Base-by-base conservation (phyloP, 2,888 invertebrate genomes). In the Punctoribates punctum region DNA sequence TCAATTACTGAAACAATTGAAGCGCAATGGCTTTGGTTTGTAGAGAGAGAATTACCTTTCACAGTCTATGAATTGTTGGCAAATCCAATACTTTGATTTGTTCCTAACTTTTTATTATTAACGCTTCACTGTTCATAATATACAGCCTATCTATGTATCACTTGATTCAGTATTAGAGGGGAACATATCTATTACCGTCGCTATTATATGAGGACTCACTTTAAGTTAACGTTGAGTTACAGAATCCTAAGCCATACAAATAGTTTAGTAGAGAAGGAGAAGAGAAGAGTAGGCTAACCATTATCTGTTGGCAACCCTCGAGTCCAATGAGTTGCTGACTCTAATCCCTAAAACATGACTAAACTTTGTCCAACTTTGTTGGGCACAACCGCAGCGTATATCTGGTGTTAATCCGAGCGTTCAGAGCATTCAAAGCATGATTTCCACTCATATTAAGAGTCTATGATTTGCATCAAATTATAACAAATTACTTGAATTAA, bases 331-430 rank as follows among this genome's bases (percentile, higher is more conserved):
- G 65, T 67, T 67, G 13, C 65, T 67, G 27, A 67, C 65, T 67
- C n/a, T 67, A 67, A 67, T 67, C 65, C 65, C 65, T 67, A 67
- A 67, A 67, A 67, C 65, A 67, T 67, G 65, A 67, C 65, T 67
- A 67, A 67, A 29, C 65, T 67, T 67, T 67, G 65, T 29, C 15
- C 65, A 67, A 67, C 65, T 67, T 23, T 67, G 65, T 67, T 27
- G 27, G n/a, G 34, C 20, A 67, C 38, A n/a, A 20, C n/a, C 27
- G 20, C n/a, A 20, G n/a, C 34, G 34, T 38, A 67, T 67, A 67
- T 67, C n/a, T 67, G 4, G 38, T 67, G 65, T 67, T 67, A 67
- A 67, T 67, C 65, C 65, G 11, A 67, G 27, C 65, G 38, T 42
- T 42, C 42, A 67, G 38, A 62, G 4, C 27, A 67, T 67, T 27